Base-by-base conservation (phyloP, 1,140 invertebrate genomes). In the Drosophila ercepeae region DNA sequence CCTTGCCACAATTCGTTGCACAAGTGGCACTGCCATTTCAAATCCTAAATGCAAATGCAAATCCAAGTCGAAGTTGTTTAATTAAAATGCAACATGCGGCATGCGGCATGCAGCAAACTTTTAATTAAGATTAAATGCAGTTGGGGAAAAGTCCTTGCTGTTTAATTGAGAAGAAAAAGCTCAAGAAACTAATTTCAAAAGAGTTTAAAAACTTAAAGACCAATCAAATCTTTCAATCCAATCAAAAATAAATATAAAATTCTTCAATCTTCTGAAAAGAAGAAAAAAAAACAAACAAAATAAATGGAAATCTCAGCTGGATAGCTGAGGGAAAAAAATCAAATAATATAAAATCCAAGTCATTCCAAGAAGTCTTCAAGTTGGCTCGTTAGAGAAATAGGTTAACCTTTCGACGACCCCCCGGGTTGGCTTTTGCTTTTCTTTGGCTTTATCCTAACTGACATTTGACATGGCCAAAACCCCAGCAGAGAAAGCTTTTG, bases 51-150 rank as follows among this genome's bases (percentile, higher is more conserved):
- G 8, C 48, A n/a, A 19, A 36, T 25, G 45, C 54, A 48, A 34
- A 58, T 67, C 60, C 63, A 42, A 53, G 61, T 67, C 63, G 60
- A 67, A 52, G 45, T 44, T 44, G 16, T 53, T 67, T 67, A 67
- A 67, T 67, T 67, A 67, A 67, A 67, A 53, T 67, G 18, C 63
- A 21, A 4, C 44, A 6, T 23, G 19, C 44, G 3, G 36, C 63
- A 23, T 16, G 27, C 29, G 2, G 57, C 44, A 34, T 23, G 63
- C 23, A 44, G 46, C 39, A 25, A 45, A 67, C 46, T 67, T 67
- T 34, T 53, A 67, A 67, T 67, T 67, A 67, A 45, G 36, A 67
- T 67, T 67, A 36, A 67, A 67, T 42, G 46, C 46, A 45, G 49
- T 67, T 21, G 16, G 27, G 36, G n/a, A 32, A 11, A 14, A 9